A percentile compares a stretch with the other conserved stretches of the same genome.
phyloP scores from a whole-genome alignment of 2,888 invertebrate genomes.

The Epistrophella euchroma region DNA sequence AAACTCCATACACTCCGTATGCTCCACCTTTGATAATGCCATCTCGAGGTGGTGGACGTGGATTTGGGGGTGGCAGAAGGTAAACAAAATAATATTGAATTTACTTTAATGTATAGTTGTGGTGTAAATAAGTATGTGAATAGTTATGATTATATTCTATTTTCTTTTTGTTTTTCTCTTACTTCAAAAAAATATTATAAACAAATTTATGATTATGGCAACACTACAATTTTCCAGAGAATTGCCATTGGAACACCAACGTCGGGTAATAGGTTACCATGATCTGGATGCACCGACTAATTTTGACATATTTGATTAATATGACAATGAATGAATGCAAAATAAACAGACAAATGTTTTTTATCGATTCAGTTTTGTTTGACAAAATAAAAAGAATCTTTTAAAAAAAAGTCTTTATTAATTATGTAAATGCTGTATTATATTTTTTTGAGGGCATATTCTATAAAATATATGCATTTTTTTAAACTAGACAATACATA shows the following conservation, averaged over 20 bases:
- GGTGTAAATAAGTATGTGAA: slow-evolving; percentile 36
- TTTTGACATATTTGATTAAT: slow-evolving; percentile 88
- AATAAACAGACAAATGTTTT: slow-evolving; percentile 41
- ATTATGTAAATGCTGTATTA: slow-evolving; percentile 61
- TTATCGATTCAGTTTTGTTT: slow-evolving; percentile 35
- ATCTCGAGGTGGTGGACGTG: slow-evolving; percentile 84
- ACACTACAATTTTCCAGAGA: slow-evolving; percentile 85
- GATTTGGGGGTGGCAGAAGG: slow-evolving; percentile 81
- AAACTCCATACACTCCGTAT: slow-evolving; percentile 84
- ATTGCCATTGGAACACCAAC: slow-evolving; percentile 88
- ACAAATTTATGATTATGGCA: slow-evolving; percentile 77
- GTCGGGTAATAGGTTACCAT: slow-evolving; percentile 94
- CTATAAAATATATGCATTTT: slow-evolving; percentile 45
- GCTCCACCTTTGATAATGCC: slow-evolving; percentile 84
- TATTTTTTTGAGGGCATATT: slow-evolving; percentile 7
- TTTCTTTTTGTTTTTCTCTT: slow-evolving; percentile 42
- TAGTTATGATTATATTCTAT: slow-evolving; percentile 42
- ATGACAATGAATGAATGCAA: slow-evolving; percentile 30
- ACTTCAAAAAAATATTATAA: slow-evolving; percentile 43
- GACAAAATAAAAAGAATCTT: neutral
- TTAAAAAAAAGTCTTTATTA: slow-evolving; percentile 40
- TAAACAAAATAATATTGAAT: slow-evolving; percentile 51
- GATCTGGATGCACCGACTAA: slow-evolving; percentile 95
- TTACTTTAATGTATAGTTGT: slow-evolving; percentile 35
- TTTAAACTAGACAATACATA: slow-evolving; percentile 65